Evolutionary conservation across 2,797 vertebrate genomes (phyloP).

Genomic region (Enteromius argenteus): DNA sequence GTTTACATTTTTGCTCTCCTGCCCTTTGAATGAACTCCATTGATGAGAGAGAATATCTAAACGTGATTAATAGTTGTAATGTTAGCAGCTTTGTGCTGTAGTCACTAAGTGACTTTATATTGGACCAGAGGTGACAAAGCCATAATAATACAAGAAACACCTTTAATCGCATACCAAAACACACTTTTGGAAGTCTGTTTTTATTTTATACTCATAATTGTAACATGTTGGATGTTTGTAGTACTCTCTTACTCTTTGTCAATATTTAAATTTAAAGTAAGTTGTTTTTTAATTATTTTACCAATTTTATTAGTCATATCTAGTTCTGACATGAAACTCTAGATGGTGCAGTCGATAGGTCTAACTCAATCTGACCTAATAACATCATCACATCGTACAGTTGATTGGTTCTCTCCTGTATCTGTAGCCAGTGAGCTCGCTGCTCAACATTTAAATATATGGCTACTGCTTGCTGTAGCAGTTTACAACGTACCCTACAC

Average conservation of each 20-base stretch:
- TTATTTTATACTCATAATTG: not conserved
- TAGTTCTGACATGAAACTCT: not conserved
- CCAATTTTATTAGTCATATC: not conserved
- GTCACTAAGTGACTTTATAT: conserved; percentile 39
- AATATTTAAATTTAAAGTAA: not conserved
- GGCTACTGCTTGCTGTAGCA: no score
- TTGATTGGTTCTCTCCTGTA: no score
- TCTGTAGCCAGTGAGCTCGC: no score
- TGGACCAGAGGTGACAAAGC: not conserved
- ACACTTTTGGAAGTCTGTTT: not conserved
- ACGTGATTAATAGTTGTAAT: conserved; percentile 59
- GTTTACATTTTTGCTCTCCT: conserved; percentile 64
- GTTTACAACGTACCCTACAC: no score
- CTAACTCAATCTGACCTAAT: no score
- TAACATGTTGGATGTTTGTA: not conserved
- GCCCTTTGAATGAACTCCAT: conserved; percentile 61
- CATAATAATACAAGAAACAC: conserved; percentile 6
- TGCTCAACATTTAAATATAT: no score
- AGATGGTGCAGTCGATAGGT: no score
- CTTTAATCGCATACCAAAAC: conserved; percentile 21
- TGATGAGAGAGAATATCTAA: conserved; percentile 54
- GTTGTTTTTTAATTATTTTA: not conserved
- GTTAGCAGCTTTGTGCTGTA: conserved; percentile 43
- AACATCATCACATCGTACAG: no score
- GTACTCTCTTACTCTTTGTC: not conserved